phyloP scores from a whole-genome alignment of 1,140 invertebrate genomes.

The Cryptotermes secundus region DNA sequence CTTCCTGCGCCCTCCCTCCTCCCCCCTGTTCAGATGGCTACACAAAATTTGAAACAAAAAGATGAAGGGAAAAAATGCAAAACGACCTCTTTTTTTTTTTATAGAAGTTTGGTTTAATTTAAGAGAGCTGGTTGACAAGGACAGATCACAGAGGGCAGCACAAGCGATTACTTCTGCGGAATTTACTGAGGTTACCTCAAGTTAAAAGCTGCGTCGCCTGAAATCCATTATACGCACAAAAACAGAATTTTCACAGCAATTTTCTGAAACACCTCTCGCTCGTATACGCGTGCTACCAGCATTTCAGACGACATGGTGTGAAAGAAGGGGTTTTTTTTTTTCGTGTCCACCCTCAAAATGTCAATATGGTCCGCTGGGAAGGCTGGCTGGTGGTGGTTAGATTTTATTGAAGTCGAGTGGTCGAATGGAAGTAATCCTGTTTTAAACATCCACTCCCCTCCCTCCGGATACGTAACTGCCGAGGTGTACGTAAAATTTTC shows the following conservation, averaged over 20 bases:
- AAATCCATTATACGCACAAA: background rate
- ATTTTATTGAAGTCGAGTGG: background rate
- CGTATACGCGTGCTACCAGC: no score
- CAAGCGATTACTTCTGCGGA: background rate
- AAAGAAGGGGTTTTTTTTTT: background rate
- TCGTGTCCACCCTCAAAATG: background rate
- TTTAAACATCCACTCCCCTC: background rate
- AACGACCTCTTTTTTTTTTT: background rate
- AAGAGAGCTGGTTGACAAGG: background rate
- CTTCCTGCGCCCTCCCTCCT: no score
- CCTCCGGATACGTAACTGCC: background rate
- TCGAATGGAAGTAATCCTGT: constrained; percentile 1
- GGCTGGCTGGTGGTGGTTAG: background rate
- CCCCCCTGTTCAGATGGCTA: no score
- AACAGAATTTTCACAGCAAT: background rate
- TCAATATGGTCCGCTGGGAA: background rate
- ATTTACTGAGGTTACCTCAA: background rate
- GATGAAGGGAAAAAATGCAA: no score
- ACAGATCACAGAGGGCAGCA: background rate
- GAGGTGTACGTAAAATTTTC: background rate
- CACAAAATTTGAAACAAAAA: no score
- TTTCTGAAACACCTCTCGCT: background rate
- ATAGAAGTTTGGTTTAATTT: background rate
- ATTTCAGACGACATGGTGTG: background rate
- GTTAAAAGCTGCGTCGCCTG: background rate